These are phyloP conservation scores for Nyctibius bracteatus DNA, from an alignment of 2,113 vertebrate genomes.

Conservation along the genomic window DNA sequence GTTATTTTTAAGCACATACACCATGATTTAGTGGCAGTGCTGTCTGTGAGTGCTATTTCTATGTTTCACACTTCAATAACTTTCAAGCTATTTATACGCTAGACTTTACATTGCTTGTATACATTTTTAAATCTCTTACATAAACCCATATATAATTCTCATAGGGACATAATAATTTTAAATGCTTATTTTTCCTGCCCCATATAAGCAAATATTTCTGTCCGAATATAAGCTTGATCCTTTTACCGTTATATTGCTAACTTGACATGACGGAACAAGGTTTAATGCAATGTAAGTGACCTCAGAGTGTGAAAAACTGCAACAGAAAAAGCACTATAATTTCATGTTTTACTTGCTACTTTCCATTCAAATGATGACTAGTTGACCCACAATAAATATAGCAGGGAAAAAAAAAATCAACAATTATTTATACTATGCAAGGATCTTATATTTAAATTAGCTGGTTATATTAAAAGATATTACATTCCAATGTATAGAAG, in stretches of 20 bases:
- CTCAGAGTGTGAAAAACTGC: background rate
- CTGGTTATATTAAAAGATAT: background rate
- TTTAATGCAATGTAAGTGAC: background rate
- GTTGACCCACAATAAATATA: background rate
- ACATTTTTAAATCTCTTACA: background rate
- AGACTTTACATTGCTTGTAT: background rate
- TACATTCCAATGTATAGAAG: background rate
- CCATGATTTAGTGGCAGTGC: background rate
- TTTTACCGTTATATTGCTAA: background rate
- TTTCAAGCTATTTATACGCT: background rate
- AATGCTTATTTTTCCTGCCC: background rate
- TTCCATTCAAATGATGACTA: background rate
- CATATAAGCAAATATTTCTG: background rate
- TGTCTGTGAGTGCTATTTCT: background rate
- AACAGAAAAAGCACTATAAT: rapidly evolving
- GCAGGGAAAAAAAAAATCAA: background rate
- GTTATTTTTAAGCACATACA: background rate
- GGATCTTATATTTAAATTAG: background rate
- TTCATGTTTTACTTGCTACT: background rate
- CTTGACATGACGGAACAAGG: background rate
- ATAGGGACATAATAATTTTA: background rate
- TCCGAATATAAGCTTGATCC: background rate
- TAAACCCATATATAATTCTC: background rate
- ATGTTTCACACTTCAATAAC: background rate
- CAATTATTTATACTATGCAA: background rate